phyloP scores from a whole-genome alignment of 2,888 invertebrate genomes.

The Acanthopleura granulata region DNA sequence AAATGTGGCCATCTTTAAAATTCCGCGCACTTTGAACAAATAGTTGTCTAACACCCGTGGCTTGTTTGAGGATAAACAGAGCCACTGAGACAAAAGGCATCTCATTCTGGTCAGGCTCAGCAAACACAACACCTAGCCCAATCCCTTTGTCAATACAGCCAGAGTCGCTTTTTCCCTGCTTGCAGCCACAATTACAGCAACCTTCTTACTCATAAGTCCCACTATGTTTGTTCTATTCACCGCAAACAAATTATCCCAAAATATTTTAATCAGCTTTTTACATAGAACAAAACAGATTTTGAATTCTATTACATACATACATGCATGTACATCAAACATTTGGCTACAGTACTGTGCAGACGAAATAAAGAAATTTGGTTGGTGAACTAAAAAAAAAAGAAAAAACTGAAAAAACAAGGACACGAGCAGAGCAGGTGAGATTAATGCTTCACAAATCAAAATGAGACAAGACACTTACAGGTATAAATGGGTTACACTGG shows the following conservation, averaged over 20 bases:
- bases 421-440: too few species aligned
- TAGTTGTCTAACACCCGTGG: conserved; percentile 9
- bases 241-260: background rate
- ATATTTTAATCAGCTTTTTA: conserved; percentile 17
- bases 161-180: too few species aligned
- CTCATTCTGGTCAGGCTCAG: background rate
- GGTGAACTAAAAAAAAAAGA: too few species aligned
- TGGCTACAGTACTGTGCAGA: too few species aligned
- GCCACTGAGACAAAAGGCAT: conserved; percentile 4
- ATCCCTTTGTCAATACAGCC: background rate
- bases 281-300: conserved; percentile 14
- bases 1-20: too few species aligned
- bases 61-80: conserved; percentile 12
- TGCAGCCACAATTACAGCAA: too few species aligned
- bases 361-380: too few species aligned
- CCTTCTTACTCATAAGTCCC: too few species aligned
- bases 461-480: conserved; percentile 70
- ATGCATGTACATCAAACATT: too few species aligned
- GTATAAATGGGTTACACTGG: conserved; percentile 71
- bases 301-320: background rate
- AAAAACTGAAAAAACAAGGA: too few species aligned
- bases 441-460: too few species aligned
- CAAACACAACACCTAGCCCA: conserved; percentile 13
- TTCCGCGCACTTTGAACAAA: background rate
- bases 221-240: background rate